A percentile compares a stretch with the other conserved stretches of the same genome.
phyloP scores from a whole-genome alignment of 1,140 invertebrate genomes.

The Idris sp. region DNA sequence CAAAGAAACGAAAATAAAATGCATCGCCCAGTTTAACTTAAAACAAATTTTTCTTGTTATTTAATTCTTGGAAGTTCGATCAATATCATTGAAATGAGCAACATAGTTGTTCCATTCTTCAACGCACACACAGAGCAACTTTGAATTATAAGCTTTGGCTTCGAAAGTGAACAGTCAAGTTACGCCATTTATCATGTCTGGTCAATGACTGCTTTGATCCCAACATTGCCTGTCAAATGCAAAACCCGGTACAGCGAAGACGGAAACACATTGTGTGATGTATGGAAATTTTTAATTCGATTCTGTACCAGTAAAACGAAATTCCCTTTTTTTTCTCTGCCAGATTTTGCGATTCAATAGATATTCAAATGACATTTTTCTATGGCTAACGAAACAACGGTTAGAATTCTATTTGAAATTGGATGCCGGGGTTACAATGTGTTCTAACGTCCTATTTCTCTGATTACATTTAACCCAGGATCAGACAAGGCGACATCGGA shows the following conservation, averaged over 20 bases:
- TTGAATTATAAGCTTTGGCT: conserved; percentile 18
- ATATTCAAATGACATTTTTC: conserved; percentile 28
- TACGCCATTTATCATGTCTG: conserved; percentile 26
- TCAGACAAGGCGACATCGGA: conserved; percentile 28
- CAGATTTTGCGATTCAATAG: conserved; percentile 5
- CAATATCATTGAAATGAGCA: conserved; percentile 53
- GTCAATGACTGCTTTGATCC: conserved; percentile 19
- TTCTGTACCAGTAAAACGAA: no score
- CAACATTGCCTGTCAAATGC: not conserved
- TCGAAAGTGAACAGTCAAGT: conserved; percentile 33
- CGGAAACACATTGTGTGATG: not conserved
- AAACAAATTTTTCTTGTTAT: no score
- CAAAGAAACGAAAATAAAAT: not conserved
- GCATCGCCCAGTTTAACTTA: no score
- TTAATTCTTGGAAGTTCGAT: no score
- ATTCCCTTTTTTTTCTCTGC: no score
- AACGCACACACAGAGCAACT: not conserved
- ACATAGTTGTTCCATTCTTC: no score
- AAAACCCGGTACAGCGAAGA: not conserved
- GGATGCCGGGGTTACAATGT: conserved; percentile 19
- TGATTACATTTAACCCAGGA: conserved; percentile 31
- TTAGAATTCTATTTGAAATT: conserved; percentile 11
- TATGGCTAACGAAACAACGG: not conserved
- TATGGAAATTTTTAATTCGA: not conserved
- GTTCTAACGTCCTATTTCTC: conserved; percentile 38